These are phyloP conservation scores for Poeciliopsis retropinna DNA, from an alignment of 2,113 vertebrate species.

Conservation along the genomic window DNA sequence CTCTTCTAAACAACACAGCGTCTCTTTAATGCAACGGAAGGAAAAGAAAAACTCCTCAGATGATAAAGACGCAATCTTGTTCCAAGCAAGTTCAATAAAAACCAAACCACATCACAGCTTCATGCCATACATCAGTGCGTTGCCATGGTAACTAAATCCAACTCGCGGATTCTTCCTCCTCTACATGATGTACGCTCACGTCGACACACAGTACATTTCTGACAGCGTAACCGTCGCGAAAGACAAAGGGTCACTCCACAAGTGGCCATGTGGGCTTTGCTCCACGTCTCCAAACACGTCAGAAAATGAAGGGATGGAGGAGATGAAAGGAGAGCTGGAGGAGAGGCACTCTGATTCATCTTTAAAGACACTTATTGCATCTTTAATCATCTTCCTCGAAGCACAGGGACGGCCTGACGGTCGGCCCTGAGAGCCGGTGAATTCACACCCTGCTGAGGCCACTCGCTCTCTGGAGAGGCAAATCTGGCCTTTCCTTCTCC, in stretches of 20 bases:
- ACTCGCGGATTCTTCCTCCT: constrained; percentile 4
- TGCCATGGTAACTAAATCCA: constrained; percentile 33
- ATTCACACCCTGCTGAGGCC: constrained; percentile 50
- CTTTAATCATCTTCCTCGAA: constrained; percentile 66
- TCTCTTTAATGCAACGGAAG: background rate
- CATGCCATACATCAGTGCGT: background rate
- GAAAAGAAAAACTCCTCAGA: background rate
- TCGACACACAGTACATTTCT: background rate
- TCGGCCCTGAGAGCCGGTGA: constrained; percentile 59
- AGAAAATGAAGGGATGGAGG: constrained; percentile 14
- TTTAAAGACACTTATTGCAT: constrained; percentile 71
- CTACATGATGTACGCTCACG: background rate
- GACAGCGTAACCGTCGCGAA: constrained; percentile 4
- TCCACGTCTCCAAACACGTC: constrained; percentile 36
- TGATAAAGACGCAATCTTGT: background rate
- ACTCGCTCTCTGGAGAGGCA: constrained; percentile 28
- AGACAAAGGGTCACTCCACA: constrained; percentile 26
- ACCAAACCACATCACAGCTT: constrained; percentile 1
- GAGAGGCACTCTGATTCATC: constrained; percentile 65
- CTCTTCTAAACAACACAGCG: background rate
- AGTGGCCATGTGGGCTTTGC: constrained; percentile 13
- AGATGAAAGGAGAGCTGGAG: constrained; percentile 14
- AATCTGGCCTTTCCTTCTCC: constrained; percentile 25
- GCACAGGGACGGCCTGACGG: constrained; percentile 39
- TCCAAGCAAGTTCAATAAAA: background rate